A percentile compares a stretch with the other conserved stretches of the same genome.
phyloP scores from a whole-genome alignment of 2,113 vertebrate genomes.

The Nesoenas mayeri region DNA sequence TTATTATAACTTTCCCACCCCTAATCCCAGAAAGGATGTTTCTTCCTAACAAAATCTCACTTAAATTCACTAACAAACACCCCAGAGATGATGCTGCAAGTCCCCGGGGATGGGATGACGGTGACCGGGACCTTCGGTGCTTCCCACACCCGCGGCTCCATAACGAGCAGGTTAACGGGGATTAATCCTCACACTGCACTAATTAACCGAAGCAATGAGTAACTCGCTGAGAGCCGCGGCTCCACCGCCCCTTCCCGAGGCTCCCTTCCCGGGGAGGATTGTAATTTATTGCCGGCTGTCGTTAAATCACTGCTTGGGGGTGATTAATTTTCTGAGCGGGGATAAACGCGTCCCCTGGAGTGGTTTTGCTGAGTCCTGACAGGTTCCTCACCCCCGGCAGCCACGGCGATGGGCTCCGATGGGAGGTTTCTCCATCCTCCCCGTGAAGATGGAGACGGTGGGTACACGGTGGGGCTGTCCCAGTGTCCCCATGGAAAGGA shows the following conservation, averaged over 20 bases:
- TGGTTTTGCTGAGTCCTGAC: background rate
- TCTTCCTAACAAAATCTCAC: background rate
- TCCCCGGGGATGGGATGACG: background rate
- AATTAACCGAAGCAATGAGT: background rate
- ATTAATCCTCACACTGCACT: background rate
- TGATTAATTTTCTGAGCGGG: background rate
- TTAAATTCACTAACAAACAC: background rate
- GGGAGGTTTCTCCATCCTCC: background rate
- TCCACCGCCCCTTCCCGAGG: background rate
- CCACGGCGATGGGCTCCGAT: fast-evolving
- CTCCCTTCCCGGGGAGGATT: background rate
- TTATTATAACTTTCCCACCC: background rate
- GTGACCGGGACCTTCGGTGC: background rate
- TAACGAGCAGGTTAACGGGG: background rate
- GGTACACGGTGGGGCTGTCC: fast-evolving
- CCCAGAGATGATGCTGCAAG: fast-evolving
- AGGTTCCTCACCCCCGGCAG: background rate
- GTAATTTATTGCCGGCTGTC: background rate
- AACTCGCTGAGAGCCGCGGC: background rate
- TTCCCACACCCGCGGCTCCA: background rate
- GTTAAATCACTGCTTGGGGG: background rate
- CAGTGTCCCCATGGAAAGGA: background rate
- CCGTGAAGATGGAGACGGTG: background rate
- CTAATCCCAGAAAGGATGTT: fast-evolving
- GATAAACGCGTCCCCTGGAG: background rate